phyloP scores from a whole-genome alignment of 2,113 vertebrate genomes.

The Channa maculata region DNA sequence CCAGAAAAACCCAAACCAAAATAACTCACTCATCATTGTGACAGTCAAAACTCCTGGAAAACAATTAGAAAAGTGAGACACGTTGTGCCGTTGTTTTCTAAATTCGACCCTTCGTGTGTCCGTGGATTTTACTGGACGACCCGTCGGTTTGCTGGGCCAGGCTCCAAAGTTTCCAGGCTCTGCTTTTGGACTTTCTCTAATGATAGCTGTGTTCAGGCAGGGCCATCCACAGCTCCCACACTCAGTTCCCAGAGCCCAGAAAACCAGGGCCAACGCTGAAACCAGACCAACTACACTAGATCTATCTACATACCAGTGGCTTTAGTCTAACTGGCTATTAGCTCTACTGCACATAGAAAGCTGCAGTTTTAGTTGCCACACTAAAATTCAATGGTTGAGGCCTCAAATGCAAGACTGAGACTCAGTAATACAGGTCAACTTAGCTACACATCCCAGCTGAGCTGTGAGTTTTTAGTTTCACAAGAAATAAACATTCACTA shows the following conservation, averaged over 20 bases:
- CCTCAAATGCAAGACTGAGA: slow-evolving; percentile 14
- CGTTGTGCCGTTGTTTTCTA: slow-evolving; percentile 40
- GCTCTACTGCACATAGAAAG: slow-evolving; percentile 26
- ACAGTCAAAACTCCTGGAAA: background rate
- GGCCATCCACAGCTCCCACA: slow-evolving; percentile 64
- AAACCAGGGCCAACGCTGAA: slow-evolving; percentile 43
- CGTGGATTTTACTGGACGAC: slow-evolving; percentile 45
- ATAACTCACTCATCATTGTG: slow-evolving; percentile 4
- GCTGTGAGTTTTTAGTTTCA: too few species aligned
- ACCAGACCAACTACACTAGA: slow-evolving; percentile 58
- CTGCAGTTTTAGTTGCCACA: slow-evolving; percentile 40
- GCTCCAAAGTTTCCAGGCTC: slow-evolving; percentile 67
- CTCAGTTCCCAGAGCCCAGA: slow-evolving; percentile 48
- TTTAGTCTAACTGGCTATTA: slow-evolving; percentile 77
- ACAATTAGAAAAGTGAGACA: slow-evolving; percentile 9
- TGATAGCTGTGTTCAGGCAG: slow-evolving; percentile 68
- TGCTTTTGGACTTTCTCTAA: slow-evolving; percentile 61
- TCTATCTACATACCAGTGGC: slow-evolving; percentile 75
- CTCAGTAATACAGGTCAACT: slow-evolving; percentile 50
- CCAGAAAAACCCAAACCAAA: slow-evolving; percentile 33
- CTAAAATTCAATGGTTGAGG: slow-evolving; percentile 34
- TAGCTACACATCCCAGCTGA: background rate
- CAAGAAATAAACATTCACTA: too few species aligned
- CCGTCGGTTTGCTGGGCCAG: slow-evolving; percentile 53
- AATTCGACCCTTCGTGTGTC: slow-evolving; percentile 29